These are phyloP conservation scores for Amphibalanus amphitrite DNA, from an alignment of 1,140 invertebrate genomes.

Conservation along the genomic window DNA sequence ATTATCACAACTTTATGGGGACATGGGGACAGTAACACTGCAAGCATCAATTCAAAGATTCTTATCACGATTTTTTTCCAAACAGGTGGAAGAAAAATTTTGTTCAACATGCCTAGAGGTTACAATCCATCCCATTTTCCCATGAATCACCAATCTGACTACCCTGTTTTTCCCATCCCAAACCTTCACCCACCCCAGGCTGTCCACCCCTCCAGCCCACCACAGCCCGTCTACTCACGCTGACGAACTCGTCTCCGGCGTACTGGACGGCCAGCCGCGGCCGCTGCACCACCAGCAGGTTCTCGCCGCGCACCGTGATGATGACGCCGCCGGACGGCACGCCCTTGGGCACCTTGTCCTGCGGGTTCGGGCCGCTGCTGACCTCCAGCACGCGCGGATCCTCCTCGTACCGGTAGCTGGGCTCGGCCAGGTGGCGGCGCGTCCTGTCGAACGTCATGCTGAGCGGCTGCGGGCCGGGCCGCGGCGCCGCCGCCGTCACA, in stretches of 20 bases:
- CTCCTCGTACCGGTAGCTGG: conserved; percentile 71
- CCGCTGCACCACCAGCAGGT: conserved; percentile 34
- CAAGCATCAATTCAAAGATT: too few relatives aligned
- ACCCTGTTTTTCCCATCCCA: too few relatives aligned
- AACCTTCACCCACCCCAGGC: too few relatives aligned
- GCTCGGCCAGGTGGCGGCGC: conserved; percentile 46
- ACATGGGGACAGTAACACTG: too few relatives aligned
- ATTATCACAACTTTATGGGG: too few relatives aligned
- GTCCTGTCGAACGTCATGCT: conserved; percentile 79
- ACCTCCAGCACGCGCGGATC: conserved; percentile 56
- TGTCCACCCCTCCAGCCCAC: too few relatives aligned
- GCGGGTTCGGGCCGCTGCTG: conserved; percentile 24
- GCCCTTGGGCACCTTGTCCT: conserved; percentile 61
- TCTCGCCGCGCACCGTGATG: conserved; percentile 69
- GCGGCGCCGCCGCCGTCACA: conserved; percentile 55
- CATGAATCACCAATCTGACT: too few relatives aligned
- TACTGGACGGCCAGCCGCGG: background rate
- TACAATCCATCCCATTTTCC: too few relatives aligned
- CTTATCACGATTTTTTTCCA: too few relatives aligned
- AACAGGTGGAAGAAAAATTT: too few relatives aligned
- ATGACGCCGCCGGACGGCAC: conserved; percentile 82
- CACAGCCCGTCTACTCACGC: conserved; percentile 3
- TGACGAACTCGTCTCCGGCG: background rate
- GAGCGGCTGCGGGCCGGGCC: conserved; percentile 32
- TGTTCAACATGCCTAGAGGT: too few relatives aligned